phyloP scores from a whole-genome alignment of 1,140 invertebrate genomes.

The Leptinotarsa defecta region DNA sequence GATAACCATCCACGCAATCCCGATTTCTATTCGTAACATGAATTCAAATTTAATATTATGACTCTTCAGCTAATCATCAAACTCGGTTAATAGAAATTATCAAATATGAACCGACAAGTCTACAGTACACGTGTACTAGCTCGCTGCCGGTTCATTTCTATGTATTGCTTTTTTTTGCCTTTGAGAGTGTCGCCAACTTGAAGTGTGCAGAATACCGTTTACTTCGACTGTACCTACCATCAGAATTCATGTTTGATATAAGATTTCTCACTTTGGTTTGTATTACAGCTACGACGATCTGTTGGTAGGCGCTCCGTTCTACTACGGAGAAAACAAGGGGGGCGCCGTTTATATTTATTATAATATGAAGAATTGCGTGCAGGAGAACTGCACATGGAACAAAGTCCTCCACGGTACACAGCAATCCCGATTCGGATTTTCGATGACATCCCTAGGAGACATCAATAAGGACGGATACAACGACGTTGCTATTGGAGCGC shows the following conservation, averaged over 20 bases:
- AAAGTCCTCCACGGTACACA: slow-evolving; percentile 70
- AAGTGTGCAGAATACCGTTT: not conserved
- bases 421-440: slow-evolving; percentile 85
- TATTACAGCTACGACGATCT: slow-evolving; percentile 75
- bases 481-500: slow-evolving; percentile 90
- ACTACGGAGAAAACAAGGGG: slow-evolving; percentile 73
- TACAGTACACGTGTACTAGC: too few species aligned
- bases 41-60: too few species aligned
- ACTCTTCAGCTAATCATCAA: too few species aligned
- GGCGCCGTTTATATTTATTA: slow-evolving; percentile 91
- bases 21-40: too few species aligned
- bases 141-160: not conserved
- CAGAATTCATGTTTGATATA: not conserved
- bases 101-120: too few species aligned
- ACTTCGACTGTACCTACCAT: not conserved
- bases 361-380: slow-evolving; percentile 59
- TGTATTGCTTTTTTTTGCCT: not conserved
- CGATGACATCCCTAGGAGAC: slow-evolving; percentile 85
- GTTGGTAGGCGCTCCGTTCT: slow-evolving; percentile 89
- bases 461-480: slow-evolving; percentile 89
- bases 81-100: too few species aligned
- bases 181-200: not conserved
- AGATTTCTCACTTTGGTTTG: slow-evolving; percentile 5
- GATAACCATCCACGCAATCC: too few species aligned
- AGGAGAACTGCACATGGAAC: slow-evolving; percentile 57